Percentiles rank a stretch among this genome's conserved stretches.
Evolutionary conservation across 2,888 invertebrate genomes (phyloP).

Genomic region (Aproaerema taeniolella): DNA sequence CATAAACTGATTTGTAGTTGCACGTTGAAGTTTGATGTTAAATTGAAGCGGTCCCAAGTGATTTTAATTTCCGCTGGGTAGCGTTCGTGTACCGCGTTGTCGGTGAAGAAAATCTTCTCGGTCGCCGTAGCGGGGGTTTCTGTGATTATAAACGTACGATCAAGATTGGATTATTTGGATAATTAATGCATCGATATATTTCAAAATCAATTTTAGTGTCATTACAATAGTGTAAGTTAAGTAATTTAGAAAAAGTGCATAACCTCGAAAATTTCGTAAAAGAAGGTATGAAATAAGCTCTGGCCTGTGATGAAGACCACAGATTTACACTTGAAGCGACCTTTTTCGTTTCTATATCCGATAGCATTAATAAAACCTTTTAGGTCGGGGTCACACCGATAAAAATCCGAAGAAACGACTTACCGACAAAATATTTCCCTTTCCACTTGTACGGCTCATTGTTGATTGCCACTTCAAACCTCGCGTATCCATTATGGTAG

Average conservation of each 20-base stretch:
- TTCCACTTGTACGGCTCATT: conserved; percentile 92
- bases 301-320: too few species aligned
- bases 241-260: background rate
- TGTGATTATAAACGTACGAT: conserved; percentile 35
- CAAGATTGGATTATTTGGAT: too few species aligned
- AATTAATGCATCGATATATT: too few species aligned
- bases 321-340: too few species aligned
- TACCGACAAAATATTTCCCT: conserved; percentile 94
- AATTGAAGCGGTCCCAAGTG: conserved; percentile 90
- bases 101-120: conserved; percentile 89
- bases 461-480: conserved; percentile 90
- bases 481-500: conserved; percentile 91
- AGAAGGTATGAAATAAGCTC: too few species aligned
- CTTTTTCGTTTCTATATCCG: too few species aligned
- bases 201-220: too few species aligned
- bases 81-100: conserved; percentile 83
- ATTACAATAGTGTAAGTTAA: background rate
- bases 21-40: conserved; percentile 87
- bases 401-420: conserved; percentile 40
- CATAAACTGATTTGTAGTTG: conserved; percentile 89
- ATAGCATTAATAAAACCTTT: too few species aligned
- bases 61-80: conserved; percentile 86
- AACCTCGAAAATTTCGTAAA: too few species aligned
- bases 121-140: conserved; percentile 93
- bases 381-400: too few species aligned